Evolutionary conservation across 2,113 vertebrate species (phyloP).

Genomic region (Etheostoma cragini): DNA sequence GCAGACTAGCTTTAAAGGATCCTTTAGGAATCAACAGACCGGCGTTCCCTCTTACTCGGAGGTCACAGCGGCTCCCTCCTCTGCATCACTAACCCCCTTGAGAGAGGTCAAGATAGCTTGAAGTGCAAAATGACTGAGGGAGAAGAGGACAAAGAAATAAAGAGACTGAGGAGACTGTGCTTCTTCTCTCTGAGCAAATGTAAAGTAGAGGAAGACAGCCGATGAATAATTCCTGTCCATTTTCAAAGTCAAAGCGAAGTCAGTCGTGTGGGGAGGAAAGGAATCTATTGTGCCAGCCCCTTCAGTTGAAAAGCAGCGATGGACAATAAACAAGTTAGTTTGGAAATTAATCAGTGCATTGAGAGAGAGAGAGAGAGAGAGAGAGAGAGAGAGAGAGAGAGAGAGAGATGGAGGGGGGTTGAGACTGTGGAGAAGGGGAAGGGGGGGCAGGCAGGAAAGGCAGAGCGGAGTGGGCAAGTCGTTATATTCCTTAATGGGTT

Average conservation of each 20-base stretch:
- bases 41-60: conserved; percentile 10
- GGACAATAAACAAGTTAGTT: conserved; percentile 66
- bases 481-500: conserved; percentile 64
- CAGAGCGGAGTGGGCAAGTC: conserved; percentile 26
- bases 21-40: conserved; percentile 38
- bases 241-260: conserved; percentile 73
- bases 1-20: conserved; percentile 20
- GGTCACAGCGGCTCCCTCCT: conserved; percentile 8
- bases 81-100: conserved; percentile 8
- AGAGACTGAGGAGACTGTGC: conserved; percentile 17
- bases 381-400: background rate
- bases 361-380: background rate
- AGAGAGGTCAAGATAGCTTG: conserved; percentile 66
- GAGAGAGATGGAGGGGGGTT: background rate
- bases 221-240: conserved; percentile 74
- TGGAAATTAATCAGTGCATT: conserved; percentile 66
- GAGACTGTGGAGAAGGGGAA: background rate
- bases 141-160: conserved; percentile 46
- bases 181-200: conserved; percentile 53
- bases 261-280: conserved; percentile 29
- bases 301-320: conserved; percentile 32
- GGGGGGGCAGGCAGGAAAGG: background rate
- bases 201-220: conserved; percentile 40
- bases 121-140: conserved; percentile 62
- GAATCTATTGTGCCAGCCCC: conserved; percentile 43